Conservation (phyloP, 2,888 invertebrate genomes). For the Trileptium ribeirensis region DNA sequence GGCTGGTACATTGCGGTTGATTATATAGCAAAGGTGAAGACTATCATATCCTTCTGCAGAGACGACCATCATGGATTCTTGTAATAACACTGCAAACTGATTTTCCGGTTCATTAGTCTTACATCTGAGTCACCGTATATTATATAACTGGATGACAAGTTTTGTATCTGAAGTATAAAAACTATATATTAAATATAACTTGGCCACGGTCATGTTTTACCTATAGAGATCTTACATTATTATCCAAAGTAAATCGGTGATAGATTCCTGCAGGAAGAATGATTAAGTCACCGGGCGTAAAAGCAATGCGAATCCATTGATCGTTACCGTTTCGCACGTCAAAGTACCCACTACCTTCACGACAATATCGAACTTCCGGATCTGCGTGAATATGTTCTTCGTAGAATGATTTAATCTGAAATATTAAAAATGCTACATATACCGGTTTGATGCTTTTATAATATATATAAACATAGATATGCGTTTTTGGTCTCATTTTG, state of each 20-base stretch:
- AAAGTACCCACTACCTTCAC: conserved; percentile 81
- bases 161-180: too few species aligned
- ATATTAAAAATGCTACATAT: conserved; percentile 19
- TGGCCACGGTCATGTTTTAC: neutral
- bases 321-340: conserved; percentile 78
- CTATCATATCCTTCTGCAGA: too few species aligned
- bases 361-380: conserved; percentile 84
- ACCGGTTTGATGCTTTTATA: neutral
- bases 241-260: conserved; percentile 84
- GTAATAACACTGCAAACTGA: too few species aligned
- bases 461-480: too few species aligned
- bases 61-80: too few species aligned
- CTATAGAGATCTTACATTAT: conserved; percentile 41
- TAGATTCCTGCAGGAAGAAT: conserved; percentile 91
- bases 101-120: too few species aligned
- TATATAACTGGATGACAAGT: too few species aligned
- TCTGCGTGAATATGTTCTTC: conserved; percentile 89
- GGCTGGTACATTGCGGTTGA: too few species aligned
- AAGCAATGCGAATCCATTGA: conserved; percentile 82
- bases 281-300: conserved; percentile 76
- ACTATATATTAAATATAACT: too few species aligned
- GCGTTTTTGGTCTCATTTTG: too few species aligned
- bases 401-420: conserved; percentile 70
- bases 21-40: too few species aligned
- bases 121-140: too few species aligned